A percentile compares a stretch with the other conserved stretches of the same genome.
Conservation (phyloP, 2,888 invertebrate species). For the Pseudolycoriella hygida region DNA sequence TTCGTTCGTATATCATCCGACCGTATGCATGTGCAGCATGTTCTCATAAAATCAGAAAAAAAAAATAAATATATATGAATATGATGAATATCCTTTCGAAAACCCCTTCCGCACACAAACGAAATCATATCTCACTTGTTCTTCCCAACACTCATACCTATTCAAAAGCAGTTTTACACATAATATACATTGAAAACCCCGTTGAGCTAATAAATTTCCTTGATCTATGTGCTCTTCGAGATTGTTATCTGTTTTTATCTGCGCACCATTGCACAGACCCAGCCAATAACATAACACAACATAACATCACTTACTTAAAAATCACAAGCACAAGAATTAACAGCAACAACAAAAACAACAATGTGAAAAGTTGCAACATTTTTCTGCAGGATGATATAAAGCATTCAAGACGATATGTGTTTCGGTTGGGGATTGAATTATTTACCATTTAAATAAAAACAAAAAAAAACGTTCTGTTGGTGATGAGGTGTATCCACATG, state of each 20-base stretch:
- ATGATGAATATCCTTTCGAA: neutral
- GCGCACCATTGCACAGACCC: conserved; percentile 4
- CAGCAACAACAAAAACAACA: neutral
- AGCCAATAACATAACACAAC: conserved; percentile 3
- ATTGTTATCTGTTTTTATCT: conserved; percentile 7
- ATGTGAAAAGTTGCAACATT: neutral
- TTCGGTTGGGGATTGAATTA: too few relatives aligned
- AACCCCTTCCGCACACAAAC: neutral
- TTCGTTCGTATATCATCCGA: too few relatives aligned
- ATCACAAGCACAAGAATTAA: neutral
- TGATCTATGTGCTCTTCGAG: conserved; percentile 8
- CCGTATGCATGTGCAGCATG: too few relatives aligned
- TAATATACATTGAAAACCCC: conserved; percentile 3
- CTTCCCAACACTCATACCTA: neutral
- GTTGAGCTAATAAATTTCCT: conserved; percentile 8
- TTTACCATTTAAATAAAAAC: neutral
- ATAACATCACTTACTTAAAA: conserved; percentile 5
- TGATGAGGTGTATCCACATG: neutral
- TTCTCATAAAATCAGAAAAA: too few relatives aligned
- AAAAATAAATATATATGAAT: neutral
- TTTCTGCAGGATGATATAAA: too few relatives aligned
- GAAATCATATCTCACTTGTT: neutral
- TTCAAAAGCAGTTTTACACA: neutral
- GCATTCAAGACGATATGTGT: too few relatives aligned
- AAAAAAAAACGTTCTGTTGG: neutral